phyloP scores from a whole-genome alignment of 2,797 vertebrate genomes.

The Anguilla marmorata region DNA sequence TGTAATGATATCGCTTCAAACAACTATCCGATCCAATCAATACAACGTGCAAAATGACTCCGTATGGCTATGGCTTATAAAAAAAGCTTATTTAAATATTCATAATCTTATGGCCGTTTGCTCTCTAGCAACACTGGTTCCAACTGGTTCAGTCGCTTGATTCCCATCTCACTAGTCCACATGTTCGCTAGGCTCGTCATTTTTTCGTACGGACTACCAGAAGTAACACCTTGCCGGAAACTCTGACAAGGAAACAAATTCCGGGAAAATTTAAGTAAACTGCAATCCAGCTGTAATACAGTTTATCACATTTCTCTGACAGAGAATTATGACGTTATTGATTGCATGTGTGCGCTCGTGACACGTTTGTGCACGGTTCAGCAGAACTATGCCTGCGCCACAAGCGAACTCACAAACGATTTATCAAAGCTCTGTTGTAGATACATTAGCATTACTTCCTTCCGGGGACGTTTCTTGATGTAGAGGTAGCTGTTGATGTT shows the following conservation, averaged over 20 bases:
- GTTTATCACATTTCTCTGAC: neutral
- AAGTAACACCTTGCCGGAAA: neutral
- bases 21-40: too few species aligned
- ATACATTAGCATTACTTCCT: constrained; percentile 10
- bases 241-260: neutral
- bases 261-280: neutral
- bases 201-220: too few species aligned
- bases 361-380: neutral
- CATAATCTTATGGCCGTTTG: too few species aligned
- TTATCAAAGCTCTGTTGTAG: neutral
- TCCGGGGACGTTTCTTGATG: neutral
- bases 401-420: neutral
- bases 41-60: too few species aligned
- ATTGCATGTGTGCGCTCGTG: neutral
- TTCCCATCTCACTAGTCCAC: neutral
- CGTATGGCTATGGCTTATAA: too few species aligned
- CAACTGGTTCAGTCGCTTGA: neutral
- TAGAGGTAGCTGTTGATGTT: neutral
- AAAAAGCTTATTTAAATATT: too few species aligned
- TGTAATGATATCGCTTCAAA: too few species aligned
- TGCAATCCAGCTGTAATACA: neutral
- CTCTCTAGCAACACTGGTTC: neutral
- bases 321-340: neutral
- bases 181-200: too few species aligned
- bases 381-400: neutral